phyloP scores from a whole-genome alignment of 37 sponge, comb jelly and placozoan genomes.

The Amphimedon queenslandica region DNA sequence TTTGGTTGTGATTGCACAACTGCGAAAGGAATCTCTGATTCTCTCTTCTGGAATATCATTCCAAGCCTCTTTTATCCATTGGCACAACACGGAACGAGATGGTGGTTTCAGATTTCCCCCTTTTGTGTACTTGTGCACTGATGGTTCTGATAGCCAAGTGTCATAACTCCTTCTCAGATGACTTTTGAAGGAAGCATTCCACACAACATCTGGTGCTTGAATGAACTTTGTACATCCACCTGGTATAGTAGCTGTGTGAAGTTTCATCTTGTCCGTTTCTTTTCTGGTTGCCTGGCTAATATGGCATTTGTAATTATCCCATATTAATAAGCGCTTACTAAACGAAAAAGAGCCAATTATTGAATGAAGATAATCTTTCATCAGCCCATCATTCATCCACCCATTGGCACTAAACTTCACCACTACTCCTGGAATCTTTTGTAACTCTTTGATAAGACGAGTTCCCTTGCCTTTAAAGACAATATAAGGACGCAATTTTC shows the following conservation, averaged over 20 bases:
- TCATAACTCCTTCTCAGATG: too few relatives aligned
- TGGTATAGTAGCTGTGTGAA: neutral
- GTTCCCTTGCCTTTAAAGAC: too few relatives aligned
- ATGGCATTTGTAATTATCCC: slow-evolving; percentile 64
- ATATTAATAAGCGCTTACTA: slow-evolving; percentile 30
- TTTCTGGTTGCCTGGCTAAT: slow-evolving; percentile 11
- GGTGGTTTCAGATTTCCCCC: too few relatives aligned
- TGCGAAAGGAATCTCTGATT: slow-evolving; percentile 31
- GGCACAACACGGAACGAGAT: too few relatives aligned
- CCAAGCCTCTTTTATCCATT: slow-evolving; percentile 51
- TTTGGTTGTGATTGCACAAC: slow-evolving; percentile 37
- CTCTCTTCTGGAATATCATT: slow-evolving; percentile 20
- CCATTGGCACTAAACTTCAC: too few relatives aligned
- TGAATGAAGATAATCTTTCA: slow-evolving; percentile 33
- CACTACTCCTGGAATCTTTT: too few relatives aligned
- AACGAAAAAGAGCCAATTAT: slow-evolving; percentile 38
- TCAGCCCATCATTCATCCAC: slow-evolving; percentile 49
- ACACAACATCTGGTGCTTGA: slow-evolving; percentile 29
- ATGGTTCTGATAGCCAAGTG: too few relatives aligned
- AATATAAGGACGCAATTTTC: slow-evolving; percentile 39
- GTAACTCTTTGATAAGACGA: slow-evolving; percentile 53
- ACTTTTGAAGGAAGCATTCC: slow-evolving; percentile 46
- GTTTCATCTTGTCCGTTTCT: too few relatives aligned
- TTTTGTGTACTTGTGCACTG: too few relatives aligned
- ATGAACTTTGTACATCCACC: slow-evolving; percentile 11